Evolutionary conservation across 2,888 invertebrate genomes (phyloP).

Genomic region (Gibbula magus): DNA sequence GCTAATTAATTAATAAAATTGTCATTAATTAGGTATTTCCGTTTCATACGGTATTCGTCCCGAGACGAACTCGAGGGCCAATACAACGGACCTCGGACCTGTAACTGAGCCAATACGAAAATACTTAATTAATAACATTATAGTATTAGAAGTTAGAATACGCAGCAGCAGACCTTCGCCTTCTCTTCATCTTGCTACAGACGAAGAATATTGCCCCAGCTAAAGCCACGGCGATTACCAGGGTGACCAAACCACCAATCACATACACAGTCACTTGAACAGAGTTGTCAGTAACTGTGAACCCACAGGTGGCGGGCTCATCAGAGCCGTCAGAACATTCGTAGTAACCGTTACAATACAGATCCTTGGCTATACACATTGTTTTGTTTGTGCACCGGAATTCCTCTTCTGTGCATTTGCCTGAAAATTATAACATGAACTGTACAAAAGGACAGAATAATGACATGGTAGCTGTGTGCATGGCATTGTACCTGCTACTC

Average conservation of each 20-base stretch:
- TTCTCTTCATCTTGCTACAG: neutral
- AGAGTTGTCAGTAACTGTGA: neutral
- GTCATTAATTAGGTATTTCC: too few species aligned
- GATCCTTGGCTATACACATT: neutral
- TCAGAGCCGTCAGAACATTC: neutral
- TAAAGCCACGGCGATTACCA: neutral
- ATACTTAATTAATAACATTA: too few species aligned
- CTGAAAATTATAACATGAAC: too few species aligned
- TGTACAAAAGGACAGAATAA: too few species aligned
- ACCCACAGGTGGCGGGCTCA: neutral
- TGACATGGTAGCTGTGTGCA: too few species aligned
- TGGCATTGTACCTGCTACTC: too few species aligned
- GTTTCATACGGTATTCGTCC: too few species aligned
- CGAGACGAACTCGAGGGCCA: too few species aligned
- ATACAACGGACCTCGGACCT: too few species aligned
- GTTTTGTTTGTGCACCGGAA: neutral
- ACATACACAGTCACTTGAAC: neutral
- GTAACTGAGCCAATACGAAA: too few species aligned
- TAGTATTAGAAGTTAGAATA: too few species aligned
- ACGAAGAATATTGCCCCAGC: neutral
- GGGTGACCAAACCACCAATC: neutral
- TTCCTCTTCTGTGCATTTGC: neutral
- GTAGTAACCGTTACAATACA: neutral
- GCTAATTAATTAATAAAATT: too few species aligned
- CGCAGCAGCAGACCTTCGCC: neutral